Conservation (phyloP, 2,888 invertebrate species). For the Augochlorella aurata region DNA sequence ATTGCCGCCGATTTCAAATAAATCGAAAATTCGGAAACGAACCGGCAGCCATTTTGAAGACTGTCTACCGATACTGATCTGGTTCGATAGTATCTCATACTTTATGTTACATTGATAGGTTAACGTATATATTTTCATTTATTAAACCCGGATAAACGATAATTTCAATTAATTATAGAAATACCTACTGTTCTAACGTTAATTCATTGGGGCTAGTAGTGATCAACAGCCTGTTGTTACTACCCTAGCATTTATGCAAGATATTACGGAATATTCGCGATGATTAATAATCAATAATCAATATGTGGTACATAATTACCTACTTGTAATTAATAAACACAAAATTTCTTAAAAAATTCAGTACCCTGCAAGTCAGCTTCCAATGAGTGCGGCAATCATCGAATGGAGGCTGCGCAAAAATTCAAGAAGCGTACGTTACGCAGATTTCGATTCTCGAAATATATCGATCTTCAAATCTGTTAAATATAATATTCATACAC, state of each 20-base stretch:
- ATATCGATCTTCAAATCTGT: neutral
- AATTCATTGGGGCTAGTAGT: neutral
- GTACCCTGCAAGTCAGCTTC: no score
- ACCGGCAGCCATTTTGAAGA: neutral
- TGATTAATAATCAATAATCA: neutral
- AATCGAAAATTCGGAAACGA: slow-evolving; percentile 1
- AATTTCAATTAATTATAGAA: neutral
- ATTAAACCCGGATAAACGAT: neutral
- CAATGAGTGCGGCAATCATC: neutral
- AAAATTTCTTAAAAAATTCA: neutral
- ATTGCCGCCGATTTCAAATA: slow-evolving; percentile 6
- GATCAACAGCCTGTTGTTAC: neutral
- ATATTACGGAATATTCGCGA: neutral
- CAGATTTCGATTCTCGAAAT: slow-evolving; percentile 22
- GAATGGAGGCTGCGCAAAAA: slow-evolving; percentile 13
- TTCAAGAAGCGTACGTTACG: slow-evolving; percentile 10
- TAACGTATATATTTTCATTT: neutral
- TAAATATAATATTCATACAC: neutral
- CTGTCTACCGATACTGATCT: neutral
- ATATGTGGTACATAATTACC: neutral
- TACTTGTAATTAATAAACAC: neutral
- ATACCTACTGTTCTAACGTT: neutral
- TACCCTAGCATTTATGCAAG: neutral
- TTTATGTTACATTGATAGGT: neutral
- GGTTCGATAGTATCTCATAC: neutral